A percentile compares a stretch with the other conserved stretches of the same genome.
Evolutionary conservation across 2,113 vertebrate genomes (phyloP).

Genomic region (Cebus imitator): DNA sequence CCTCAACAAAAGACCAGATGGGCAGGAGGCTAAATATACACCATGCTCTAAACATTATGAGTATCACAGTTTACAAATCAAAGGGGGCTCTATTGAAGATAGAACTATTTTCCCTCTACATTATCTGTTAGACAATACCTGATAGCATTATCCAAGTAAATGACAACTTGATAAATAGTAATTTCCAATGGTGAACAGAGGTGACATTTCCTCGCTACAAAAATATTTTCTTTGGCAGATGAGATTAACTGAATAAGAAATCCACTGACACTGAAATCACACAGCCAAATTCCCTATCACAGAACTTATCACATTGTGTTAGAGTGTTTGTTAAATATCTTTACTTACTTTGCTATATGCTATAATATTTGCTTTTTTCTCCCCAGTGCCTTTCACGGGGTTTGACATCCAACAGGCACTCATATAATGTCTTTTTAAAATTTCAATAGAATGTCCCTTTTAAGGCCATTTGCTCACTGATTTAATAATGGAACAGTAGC

Average conservation of each 20-base stretch:
- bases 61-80: background rate
- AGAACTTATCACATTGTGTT: background rate
- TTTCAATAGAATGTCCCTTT: background rate
- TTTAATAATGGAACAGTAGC: background rate
- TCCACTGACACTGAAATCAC: background rate
- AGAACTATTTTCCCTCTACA: constrained; percentile 6
- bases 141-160: constrained; percentile 8
- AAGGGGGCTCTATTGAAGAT: background rate
- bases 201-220: constrained; percentile 18
- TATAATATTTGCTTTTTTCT: constrained; percentile 2
- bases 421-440: background rate
- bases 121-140: background rate
- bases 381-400: background rate
- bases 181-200: background rate
- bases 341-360: background rate
- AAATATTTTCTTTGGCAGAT: constrained; percentile 36
- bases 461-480: background rate
- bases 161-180: constrained; percentile 44
- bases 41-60: background rate
- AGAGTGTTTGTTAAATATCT: background rate
- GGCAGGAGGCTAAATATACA: background rate
- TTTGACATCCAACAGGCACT: background rate
- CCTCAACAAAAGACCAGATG: background rate
- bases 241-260: constrained; percentile 46
- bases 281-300: constrained; percentile 8